Percentiles rank a stretch among this genome's conserved stretches.
Conservation (phyloP, 2,888 invertebrate species). For the Dynastes hyllus region DNA sequence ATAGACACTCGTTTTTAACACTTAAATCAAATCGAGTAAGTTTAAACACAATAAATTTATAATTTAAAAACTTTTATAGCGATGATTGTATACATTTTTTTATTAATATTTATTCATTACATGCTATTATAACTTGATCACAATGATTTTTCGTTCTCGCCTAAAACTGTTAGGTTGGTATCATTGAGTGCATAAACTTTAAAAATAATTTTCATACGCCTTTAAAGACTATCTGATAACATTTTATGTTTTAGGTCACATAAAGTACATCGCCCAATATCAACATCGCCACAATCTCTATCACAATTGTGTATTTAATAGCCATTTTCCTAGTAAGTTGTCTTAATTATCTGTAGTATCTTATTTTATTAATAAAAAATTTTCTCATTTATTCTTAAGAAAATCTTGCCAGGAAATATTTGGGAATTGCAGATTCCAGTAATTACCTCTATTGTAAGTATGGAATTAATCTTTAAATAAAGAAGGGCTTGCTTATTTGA, state of each 20-base stretch:
- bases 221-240: not conserved
- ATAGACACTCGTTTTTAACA: too few species aligned
- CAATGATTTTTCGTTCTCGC: slow-evolving; percentile 44
- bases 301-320: not conserved
- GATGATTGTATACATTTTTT: too few species aligned
- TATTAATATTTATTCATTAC: too few species aligned
- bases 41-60: not conserved
- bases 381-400: too few species aligned
- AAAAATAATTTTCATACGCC: not conserved
- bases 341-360: not conserved
- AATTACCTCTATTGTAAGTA: too few species aligned
- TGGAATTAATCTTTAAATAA: too few species aligned
- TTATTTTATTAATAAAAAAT: too few species aligned
- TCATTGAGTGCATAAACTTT: not conserved
- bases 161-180: slow-evolving; percentile 54
- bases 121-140: slow-evolving; percentile 18
- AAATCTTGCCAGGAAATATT: too few species aligned
- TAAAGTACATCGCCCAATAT: not conserved
- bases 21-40: too few species aligned
- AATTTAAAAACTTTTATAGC: not conserved
- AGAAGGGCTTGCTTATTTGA: too few species aligned
- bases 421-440: too few species aligned
- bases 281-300: not conserved
- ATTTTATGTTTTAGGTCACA: slow-evolving; percentile 1
- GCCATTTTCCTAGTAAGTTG: not conserved